These are phyloP conservation scores for Drosophila kikkawai DNA, from an alignment of 1,140 invertebrate genomes.

Conservation along the genomic window DNA sequence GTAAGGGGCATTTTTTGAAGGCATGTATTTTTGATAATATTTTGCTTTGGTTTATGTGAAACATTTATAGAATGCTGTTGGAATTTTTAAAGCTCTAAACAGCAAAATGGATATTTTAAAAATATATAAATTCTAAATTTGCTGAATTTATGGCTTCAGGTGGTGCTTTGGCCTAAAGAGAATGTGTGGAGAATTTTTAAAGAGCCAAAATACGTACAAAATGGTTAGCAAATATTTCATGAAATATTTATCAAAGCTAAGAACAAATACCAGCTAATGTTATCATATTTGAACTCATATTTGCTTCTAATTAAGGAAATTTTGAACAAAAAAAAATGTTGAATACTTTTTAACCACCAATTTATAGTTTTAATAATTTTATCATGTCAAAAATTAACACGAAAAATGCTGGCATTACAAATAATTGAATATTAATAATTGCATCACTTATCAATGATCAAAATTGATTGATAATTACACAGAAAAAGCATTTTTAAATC, in stretches of 20 bases:
- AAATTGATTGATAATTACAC: constrained; percentile 13
- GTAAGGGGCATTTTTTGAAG: constrained; percentile 13
- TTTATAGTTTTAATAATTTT: background rate
- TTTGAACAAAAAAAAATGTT: background rate
- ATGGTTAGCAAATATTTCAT: background rate
- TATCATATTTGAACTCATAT: background rate
- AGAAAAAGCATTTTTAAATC: constrained; percentile 3
- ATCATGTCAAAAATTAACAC: background rate
- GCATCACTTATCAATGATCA: constrained; percentile 1
- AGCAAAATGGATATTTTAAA: background rate
- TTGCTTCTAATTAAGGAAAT: background rate
- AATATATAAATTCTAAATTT: background rate
- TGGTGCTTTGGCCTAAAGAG: background rate
- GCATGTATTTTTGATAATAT: constrained; percentile 2
- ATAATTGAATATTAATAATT: constrained; percentile 15
- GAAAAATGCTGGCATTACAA: constrained; percentile 2
- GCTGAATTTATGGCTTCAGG: background rate
- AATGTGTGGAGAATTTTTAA: background rate
- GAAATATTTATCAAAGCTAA: background rate
- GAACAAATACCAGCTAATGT: background rate
- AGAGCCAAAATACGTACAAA: background rate
- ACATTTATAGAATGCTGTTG: constrained; percentile 4
- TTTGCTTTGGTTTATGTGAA: constrained; percentile 17
- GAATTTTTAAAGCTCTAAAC: background rate
- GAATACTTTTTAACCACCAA: too few species aligned